Conservation (phyloP, 2,113 vertebrate species). For the Myotis brandtii region DNA sequence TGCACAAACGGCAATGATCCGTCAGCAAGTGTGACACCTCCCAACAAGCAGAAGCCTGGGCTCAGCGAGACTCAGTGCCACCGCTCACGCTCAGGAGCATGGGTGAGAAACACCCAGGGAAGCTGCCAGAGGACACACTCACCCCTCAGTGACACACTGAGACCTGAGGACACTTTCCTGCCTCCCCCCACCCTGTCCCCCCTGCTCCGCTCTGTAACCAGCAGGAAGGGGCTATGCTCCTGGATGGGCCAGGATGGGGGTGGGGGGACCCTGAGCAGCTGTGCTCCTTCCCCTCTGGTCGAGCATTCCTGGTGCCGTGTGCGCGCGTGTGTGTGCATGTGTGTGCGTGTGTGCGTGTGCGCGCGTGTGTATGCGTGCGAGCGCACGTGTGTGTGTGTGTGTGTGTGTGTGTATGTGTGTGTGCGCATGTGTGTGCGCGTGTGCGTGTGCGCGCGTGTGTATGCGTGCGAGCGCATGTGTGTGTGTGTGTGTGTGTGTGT, state of each 20-base stretch:
- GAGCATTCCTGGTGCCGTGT: neutral
- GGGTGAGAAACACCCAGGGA: neutral
- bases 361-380: neutral
- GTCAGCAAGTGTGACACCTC: constrained; percentile 31
- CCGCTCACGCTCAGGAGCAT: neutral
- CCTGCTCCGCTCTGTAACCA: neutral
- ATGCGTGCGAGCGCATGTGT: neutral
- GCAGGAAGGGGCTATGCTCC: neutral
- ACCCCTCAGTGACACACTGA: neutral
- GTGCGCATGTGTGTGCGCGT: accelerated
- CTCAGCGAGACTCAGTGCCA: neutral
- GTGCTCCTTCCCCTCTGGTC: neutral
- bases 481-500: neutral
- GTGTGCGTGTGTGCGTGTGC: too few species aligned
- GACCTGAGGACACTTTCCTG: neutral
- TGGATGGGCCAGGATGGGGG: neutral
- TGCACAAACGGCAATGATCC: neutral
- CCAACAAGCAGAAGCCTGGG: neutral
- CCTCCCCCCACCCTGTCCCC: accelerated
- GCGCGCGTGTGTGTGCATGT: neutral
- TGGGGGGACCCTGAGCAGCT: neutral
- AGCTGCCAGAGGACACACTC: neutral
- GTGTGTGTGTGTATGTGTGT: neutral
- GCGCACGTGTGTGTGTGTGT: neutral
- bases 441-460: neutral